A percentile compares a stretch with the other conserved stretches of the same genome.
These are phyloP conservation scores for Chloroceryle aenea DNA, from an alignment of 2,113 vertebrate species.

Conservation along the genomic window DNA sequence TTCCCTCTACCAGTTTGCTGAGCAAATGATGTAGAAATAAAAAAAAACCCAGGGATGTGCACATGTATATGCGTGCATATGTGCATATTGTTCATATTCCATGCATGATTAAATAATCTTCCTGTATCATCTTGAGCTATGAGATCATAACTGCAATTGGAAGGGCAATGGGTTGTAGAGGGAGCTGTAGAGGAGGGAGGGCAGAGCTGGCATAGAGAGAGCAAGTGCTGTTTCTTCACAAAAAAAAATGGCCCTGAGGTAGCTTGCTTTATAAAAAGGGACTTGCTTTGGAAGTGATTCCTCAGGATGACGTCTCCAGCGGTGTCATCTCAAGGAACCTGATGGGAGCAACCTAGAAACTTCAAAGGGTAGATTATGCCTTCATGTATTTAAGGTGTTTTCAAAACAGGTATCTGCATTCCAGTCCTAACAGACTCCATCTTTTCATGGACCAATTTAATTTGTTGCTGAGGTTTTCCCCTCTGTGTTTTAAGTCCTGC, in stretches of 20 bases:
- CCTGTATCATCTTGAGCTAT: neutral
- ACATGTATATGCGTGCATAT: neutral
- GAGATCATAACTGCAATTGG: neutral
- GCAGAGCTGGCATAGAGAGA: neutral
- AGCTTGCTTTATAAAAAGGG: neutral
- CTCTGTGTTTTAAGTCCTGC: neutral
- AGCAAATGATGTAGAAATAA: neutral
- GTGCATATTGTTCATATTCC: neutral
- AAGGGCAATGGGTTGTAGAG: neutral
- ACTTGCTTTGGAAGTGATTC: neutral
- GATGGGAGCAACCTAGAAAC: neutral
- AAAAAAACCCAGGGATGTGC: neutral
- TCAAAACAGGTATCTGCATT: neutral
- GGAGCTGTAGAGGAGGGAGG: neutral
- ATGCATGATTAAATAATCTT: neutral
- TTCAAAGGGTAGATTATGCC: neutral
- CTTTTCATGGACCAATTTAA: slow-evolving; percentile 13
- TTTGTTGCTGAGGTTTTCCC: slow-evolving; percentile 20
- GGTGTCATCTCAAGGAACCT: neutral
- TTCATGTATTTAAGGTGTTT: neutral
- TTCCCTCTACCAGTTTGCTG: neutral
- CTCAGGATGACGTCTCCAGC: neutral
- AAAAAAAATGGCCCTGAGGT: neutral
- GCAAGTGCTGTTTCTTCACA: neutral
- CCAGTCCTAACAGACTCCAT: neutral